phyloP scores from a whole-genome alignment of 37 sponge, comb jelly and placozoan genomes.

The Chondrosia reniformis region DNA sequence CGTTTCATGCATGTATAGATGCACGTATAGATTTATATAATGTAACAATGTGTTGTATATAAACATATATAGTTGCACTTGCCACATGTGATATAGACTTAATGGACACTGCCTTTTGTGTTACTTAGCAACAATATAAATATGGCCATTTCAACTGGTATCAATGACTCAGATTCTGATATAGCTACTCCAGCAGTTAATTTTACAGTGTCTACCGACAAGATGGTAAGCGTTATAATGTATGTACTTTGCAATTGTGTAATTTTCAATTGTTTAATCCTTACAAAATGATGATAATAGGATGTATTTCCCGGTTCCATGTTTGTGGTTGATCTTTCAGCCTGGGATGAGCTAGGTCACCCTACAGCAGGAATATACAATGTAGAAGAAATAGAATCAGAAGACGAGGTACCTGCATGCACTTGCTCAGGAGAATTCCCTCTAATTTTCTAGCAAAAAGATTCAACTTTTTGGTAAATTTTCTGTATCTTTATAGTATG shows the following conservation, averaged over 20 bases:
- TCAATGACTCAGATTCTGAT: not conserved
- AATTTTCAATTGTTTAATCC: too few species aligned
- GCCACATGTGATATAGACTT: not conserved
- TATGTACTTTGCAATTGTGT: too few species aligned
- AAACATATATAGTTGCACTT: too few species aligned
- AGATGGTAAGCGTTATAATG: not conserved
- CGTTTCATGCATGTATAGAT: too few species aligned
- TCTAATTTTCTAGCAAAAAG: too few species aligned
- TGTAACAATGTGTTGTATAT: too few species aligned
- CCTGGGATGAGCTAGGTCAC: constrained; percentile 30
- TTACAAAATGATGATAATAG: too few species aligned
- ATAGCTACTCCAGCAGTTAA: constrained; percentile 9
- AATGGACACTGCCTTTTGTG: not conserved
- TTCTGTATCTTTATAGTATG: constrained; percentile 6
- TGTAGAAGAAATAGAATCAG: not conserved
- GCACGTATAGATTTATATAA: too few species aligned
- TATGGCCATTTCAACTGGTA: too few species aligned
- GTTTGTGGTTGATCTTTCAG: constrained; percentile 20
- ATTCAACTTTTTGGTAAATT: not conserved
- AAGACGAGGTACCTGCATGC: constrained; percentile 7
- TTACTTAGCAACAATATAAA: not conserved
- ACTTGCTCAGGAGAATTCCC: constrained; percentile 22
- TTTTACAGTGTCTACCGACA: not conserved
- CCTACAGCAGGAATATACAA: constrained; percentile 18
- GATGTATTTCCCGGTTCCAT: constrained; percentile 33